Conservation (phyloP, 2,888 invertebrate genomes). For the Heliconius charithonia region DNA sequence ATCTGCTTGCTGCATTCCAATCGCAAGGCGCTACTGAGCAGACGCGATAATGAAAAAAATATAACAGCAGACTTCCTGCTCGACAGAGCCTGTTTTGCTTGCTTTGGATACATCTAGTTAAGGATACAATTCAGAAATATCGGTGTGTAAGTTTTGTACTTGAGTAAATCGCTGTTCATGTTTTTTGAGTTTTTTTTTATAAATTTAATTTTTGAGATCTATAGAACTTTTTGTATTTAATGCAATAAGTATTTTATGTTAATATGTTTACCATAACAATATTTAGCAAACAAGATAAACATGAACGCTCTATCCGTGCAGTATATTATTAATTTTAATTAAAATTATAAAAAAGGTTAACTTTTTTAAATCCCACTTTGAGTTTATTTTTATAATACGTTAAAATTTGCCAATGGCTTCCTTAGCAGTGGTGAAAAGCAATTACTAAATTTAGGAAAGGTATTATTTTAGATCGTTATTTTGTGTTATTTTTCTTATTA, state of each 20-base stretch:
- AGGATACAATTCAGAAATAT: slow-evolving; percentile 14
- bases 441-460: neutral
- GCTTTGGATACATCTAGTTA: slow-evolving; percentile 29
- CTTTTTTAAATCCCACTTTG: too few relatives aligned
- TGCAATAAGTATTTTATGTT: too few relatives aligned
- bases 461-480: neutral
- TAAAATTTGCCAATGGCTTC: neutral
- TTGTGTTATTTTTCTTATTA: too few relatives aligned
- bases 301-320: neutral
- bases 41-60: slow-evolving; percentile 33
- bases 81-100: slow-evolving; percentile 19
- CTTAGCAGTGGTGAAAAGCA: neutral
- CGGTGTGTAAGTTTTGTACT: neutral
- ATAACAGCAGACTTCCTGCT: slow-evolving; percentile 37
- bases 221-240: too few relatives aligned
- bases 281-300: neutral
- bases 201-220: too few relatives aligned
- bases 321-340: neutral
- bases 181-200: too few relatives aligned
- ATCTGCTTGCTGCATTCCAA: slow-evolving; percentile 32
- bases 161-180: neutral
- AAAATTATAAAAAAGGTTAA: too few relatives aligned
- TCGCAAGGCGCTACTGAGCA: slow-evolving; percentile 33
- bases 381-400: neutral
- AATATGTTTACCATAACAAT: too few relatives aligned